Evolutionary conservation across 2,888 invertebrate species (phyloP), one percentile per base, ranked within the genome.

Genomic region (Anticlea derivata): DNA sequence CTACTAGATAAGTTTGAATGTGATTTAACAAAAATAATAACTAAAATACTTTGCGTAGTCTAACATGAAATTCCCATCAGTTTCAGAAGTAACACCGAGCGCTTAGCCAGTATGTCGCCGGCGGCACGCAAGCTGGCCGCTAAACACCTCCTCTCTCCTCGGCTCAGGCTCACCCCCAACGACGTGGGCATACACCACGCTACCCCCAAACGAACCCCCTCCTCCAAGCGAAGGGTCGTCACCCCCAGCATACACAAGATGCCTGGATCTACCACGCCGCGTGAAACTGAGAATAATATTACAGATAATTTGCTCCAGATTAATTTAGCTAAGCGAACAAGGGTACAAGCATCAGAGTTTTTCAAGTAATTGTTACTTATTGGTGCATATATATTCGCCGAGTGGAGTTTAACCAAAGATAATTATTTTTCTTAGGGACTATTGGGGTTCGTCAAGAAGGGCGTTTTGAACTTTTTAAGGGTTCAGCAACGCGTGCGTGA

Each of bases 91-190:
- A 93, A 94, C 35, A 93, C 96, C 12, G 98, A 98, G 57, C 93
- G 97, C 1, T 82, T 99, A 27, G 95, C 95, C 2, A 95, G 95
- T 47, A 96, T 99, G 96, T 99, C 99, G 0, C 99, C 99, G 0
- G 99, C 99, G 0, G 99, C 99, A 0, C 94, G 96, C 58, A 93
- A 94, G 63, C 88, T 99, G 24, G 98, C 98, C 2, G 95, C 95
- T 0, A 86, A 63, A 70, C 92, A 78, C 78, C 91, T 85, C 65
- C 85, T 73, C 10, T 81, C 92, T 58, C 78, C 91, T 31, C 77
- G 91, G 33, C 74, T 90, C 33, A 86, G 82, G 52, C 82, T 91
- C 7, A 87, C 89, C 0, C 84, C 86, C 0, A 77, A 75, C 55
- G 82, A 82, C 54, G 73, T 86, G 71, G 87, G 87, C 0, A 84